Evolutionary conservation across 2,888 invertebrate species (phyloP).

Genomic region (Heliconius hortense): DNA sequence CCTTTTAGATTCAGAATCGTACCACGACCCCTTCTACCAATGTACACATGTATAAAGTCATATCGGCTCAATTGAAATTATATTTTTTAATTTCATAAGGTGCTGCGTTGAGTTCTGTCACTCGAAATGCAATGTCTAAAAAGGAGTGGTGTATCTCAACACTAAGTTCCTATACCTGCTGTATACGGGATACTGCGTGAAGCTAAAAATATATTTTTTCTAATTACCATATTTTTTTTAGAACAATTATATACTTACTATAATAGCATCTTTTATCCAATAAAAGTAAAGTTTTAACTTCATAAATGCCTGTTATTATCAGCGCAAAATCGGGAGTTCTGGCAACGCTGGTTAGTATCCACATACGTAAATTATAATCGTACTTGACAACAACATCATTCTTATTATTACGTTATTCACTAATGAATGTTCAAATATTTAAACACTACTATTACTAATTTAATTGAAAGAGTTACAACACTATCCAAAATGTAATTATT

Average conservation of each 20-base stretch:
- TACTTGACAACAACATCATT: background rate
- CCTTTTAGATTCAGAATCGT: too few species aligned
- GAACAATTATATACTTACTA: background rate
- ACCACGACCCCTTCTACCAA: too few species aligned
- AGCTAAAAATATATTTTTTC: too few species aligned
- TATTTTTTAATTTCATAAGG: too few species aligned
- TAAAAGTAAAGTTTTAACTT: background rate
- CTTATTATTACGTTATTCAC: conserved; percentile 12
- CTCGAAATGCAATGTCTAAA: too few species aligned
- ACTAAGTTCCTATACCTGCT: background rate
- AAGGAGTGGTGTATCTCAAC: too few species aligned
- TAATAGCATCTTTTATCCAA: background rate
- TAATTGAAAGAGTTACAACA: conserved; percentile 26
- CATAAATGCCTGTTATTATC: background rate
- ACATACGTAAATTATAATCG: background rate
- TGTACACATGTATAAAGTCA: too few species aligned
- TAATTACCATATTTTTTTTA: background rate
- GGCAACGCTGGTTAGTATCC: too few species aligned
- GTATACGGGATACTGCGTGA: background rate
- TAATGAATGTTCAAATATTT: conserved; percentile 12
- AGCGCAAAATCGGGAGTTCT: too few species aligned
- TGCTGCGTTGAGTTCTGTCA: too few species aligned
- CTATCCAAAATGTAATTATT: conserved; percentile 11
- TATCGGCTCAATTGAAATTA: too few species aligned
- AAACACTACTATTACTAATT: conserved; percentile 17